Percentiles rank a stretch among this genome's conserved stretches.
Evolutionary conservation across 2,113 vertebrate species (phyloP).

Genomic region (Vimba vimba): DNA sequence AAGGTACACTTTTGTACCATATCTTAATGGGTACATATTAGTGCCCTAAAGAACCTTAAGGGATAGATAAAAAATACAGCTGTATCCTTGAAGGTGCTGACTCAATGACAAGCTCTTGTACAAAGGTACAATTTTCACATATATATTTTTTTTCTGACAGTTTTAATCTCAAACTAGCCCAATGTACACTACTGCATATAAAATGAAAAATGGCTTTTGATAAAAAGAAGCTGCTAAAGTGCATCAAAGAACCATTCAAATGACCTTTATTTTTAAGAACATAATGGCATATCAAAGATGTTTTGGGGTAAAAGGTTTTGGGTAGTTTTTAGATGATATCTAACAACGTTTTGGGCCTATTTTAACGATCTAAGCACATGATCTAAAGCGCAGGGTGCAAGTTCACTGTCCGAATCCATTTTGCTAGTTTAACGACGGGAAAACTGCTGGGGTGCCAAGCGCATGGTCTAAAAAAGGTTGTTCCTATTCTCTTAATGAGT

Average conservation of each 20-base stretch:
- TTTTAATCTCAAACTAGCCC: background rate
- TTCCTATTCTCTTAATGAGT: too few species aligned
- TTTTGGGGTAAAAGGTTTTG: background rate
- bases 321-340: background rate
- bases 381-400: too few species aligned
- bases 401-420: too few species aligned
- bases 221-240: background rate
- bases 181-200: background rate
- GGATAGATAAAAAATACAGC: background rate
- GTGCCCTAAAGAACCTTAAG: background rate
- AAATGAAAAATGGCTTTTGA: conserved; percentile 8
- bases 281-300: background rate
- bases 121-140: background rate
- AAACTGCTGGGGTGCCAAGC: too few species aligned
- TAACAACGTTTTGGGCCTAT: background rate
- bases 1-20: background rate
- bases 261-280: background rate
- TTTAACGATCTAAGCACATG: too few species aligned
- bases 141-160: background rate
- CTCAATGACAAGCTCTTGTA: conserved; percentile 12
- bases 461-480: too few species aligned
- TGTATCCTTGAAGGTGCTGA: conserved; percentile 7
- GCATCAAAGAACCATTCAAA: conserved; percentile 10
- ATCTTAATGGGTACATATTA: conserved; percentile 8
- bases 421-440: too few species aligned